Evolutionary conservation across 2,888 invertebrate genomes (phyloP).

Genomic region (Dryobotodes eremita): DNA sequence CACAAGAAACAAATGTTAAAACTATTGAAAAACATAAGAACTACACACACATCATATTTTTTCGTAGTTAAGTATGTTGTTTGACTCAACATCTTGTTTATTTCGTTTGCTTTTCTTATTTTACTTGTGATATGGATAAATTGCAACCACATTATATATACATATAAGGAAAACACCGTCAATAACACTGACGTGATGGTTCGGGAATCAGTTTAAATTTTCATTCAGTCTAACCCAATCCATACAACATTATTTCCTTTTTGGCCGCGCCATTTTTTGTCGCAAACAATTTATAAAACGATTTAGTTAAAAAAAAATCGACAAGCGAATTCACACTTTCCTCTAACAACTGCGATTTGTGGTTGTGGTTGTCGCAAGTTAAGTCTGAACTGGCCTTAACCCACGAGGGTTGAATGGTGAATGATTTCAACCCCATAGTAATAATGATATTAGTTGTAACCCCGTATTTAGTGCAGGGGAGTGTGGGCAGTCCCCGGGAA

Average conservation of each 20-base stretch:
- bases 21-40: neutral
- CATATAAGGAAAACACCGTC: no score
- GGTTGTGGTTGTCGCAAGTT: neutral
- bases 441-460: constrained; percentile 87
- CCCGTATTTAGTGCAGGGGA: constrained; percentile 79
- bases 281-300: neutral
- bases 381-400: constrained; percentile 65
- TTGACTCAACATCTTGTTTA: neutral
- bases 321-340: neutral
- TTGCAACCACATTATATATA: neutral
- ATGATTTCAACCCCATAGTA: constrained; percentile 72
- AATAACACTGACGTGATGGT: no score
- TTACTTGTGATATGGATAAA: neutral
- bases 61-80: no score
- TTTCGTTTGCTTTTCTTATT: neutral
- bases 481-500: constrained; percentile 51
- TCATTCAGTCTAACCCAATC: neutral
- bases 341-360: neutral
- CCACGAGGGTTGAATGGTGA: constrained; percentile 72
- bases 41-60: no score
- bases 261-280: neutral
- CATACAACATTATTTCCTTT: neutral
- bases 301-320: neutral
- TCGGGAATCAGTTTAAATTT: neutral
- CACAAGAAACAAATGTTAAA: no score